phyloP scores from a whole-genome alignment of 1,140 invertebrate species.

The Hyphantria cunea region DNA sequence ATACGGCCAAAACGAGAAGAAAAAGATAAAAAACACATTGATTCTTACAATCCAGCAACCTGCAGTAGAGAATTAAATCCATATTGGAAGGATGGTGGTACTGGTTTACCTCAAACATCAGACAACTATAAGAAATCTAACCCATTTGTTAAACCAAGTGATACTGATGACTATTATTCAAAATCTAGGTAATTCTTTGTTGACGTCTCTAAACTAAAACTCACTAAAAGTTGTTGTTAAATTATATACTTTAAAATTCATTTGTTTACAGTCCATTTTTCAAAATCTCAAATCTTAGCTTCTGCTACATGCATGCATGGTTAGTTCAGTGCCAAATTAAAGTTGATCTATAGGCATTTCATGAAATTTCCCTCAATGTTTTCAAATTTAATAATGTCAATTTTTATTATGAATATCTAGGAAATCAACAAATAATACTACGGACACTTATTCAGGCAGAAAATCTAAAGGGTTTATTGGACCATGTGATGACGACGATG shows the following conservation, averaged over 20 bases:
- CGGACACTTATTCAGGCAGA: conserved; percentile 1
- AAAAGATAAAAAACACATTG: conserved; percentile 81
- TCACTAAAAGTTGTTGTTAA: too few species aligned
- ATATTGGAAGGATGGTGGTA: conserved; percentile 95
- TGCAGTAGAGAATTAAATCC: conserved; percentile 93
- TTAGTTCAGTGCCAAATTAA: too few species aligned
- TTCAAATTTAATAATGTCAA: too few species aligned
- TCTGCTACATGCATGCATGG: too few species aligned
- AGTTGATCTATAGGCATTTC: too few species aligned
- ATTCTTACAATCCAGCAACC: conserved; percentile 87
- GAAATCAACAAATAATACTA: neutral
- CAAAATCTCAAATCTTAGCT: too few species aligned
- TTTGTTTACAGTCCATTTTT: too few species aligned
- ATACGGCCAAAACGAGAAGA: conserved; percentile 70
- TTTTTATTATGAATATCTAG: too few species aligned
- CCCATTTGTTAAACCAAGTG: conserved; percentile 74
- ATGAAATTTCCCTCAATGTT: too few species aligned
- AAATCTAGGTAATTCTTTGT: conserved; percentile 2
- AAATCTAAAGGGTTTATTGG: conserved; percentile 76
- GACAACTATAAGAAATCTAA: conserved; percentile 54
- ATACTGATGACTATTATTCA: conserved; percentile 43
- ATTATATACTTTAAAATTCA: too few species aligned
- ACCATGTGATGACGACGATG: conserved; percentile 60
- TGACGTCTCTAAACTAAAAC: neutral
- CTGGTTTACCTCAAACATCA: conserved; percentile 85